These are phyloP conservation scores for Etheostoma nigrum DNA, from an alignment of 2,797 vertebrate genomes.

Conservation along the genomic window DNA sequence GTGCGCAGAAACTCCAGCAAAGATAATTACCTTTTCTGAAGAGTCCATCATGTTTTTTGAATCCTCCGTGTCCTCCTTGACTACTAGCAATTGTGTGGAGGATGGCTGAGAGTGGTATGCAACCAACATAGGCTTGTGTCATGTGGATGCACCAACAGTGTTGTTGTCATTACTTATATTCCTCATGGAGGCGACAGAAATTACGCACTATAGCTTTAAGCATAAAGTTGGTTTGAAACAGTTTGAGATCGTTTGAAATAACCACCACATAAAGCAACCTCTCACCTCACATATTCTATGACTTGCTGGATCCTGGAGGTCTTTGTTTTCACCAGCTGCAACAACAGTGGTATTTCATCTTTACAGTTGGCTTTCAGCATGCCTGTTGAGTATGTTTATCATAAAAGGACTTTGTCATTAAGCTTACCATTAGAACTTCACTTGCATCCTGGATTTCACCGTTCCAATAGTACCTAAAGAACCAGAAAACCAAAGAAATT, in stretches of 20 bases:
- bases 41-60: no score
- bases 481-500: background rate
- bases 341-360: constrained; percentile 55
- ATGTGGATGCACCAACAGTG: no score
- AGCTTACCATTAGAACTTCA: constrained; percentile 90
- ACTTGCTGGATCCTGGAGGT: constrained; percentile 86
- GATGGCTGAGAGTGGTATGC: no score
- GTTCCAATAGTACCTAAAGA: constrained; percentile 91
- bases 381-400: background rate
- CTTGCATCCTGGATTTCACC: constrained; percentile 89
- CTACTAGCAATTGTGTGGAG: no score
- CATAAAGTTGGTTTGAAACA: background rate
- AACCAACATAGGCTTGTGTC: no score
- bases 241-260: background rate
- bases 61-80: no score
- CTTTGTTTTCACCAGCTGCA: constrained; percentile 91
- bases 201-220: no score
- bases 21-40: no score
- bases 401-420: background rate
- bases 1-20: no score
- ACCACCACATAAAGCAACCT: background rate
- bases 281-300: constrained; percentile 88
- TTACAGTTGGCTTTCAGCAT: constrained; percentile 5
- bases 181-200: no score
- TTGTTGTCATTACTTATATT: no score